Evolutionary conservation across 2,888 invertebrate genomes (phyloP).

Genomic region (Lissonota sp.): DNA sequence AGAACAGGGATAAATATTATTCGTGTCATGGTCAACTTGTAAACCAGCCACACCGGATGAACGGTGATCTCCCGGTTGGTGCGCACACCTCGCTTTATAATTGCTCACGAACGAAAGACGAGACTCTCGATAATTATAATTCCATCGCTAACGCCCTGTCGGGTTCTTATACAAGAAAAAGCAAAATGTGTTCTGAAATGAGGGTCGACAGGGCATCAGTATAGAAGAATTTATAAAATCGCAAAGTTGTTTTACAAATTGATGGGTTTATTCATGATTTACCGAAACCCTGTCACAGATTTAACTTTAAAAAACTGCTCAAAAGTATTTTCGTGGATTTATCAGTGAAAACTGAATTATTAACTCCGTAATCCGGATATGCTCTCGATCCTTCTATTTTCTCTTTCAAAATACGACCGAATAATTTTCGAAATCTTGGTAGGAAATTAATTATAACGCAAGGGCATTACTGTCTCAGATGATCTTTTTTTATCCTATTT

Average conservation of each 20-base stretch:
- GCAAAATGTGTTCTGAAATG: conserved; percentile 1
- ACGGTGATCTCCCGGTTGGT: conserved; percentile 18
- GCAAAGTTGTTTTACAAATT: not conserved
- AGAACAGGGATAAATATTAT: conserved; percentile 46
- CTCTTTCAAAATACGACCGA: too few relatives aligned
- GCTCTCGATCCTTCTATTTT: too few relatives aligned
- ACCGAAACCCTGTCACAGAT: too few relatives aligned
- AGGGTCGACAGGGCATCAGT: not conserved
- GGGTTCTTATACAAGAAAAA: not conserved
- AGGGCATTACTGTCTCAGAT: too few relatives aligned
- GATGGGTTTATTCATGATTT: not conserved
- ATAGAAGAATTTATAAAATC: not conserved
- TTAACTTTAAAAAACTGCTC: too few relatives aligned
- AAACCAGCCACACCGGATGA: conserved; percentile 51
- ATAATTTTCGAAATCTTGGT: too few relatives aligned
- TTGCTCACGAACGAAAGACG: conserved; percentile 49
- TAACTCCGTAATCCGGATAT: too few relatives aligned
- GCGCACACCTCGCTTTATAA: conserved; percentile 45
- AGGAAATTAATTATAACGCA: too few relatives aligned
- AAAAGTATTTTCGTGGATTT: too few relatives aligned
- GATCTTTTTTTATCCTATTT: too few relatives aligned
- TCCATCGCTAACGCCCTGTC: conserved; percentile 28
- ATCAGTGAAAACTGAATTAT: too few relatives aligned
- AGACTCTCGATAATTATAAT: conserved; percentile 58
- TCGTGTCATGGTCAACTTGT: conserved; percentile 60